phyloP scores from a whole-genome alignment of 2,888 invertebrate genomes.

The Bedellia somnulentella region DNA sequence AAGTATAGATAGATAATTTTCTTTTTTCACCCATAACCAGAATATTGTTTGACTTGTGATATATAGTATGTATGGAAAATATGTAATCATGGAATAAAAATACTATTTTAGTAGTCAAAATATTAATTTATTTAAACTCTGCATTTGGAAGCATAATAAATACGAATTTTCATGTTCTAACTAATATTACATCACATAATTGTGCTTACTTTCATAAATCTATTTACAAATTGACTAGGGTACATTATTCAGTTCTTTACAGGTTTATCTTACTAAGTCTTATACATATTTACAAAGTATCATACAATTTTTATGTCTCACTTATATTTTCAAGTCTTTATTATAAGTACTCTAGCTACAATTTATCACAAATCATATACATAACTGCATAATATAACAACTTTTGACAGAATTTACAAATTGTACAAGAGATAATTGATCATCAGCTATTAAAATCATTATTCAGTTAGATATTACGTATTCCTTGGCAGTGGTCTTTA shows the following conservation, averaged over 20 bases:
- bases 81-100: too few relatives aligned
- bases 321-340: slow-evolving; percentile 21
- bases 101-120: slow-evolving; percentile 37
- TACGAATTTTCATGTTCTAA: slow-evolving; percentile 51
- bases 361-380: slow-evolving; percentile 60
- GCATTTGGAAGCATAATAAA: slow-evolving; percentile 60
- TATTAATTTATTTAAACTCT: slow-evolving; percentile 57
- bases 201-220: slow-evolving; percentile 30
- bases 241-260: slow-evolving; percentile 60
- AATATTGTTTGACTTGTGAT: too few relatives aligned
- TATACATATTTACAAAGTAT: slow-evolving; percentile 1
- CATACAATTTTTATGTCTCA: slow-evolving; percentile 15
- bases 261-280: slow-evolving; percentile 15
- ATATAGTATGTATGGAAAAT: too few relatives aligned
- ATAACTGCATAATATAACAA: too few relatives aligned
- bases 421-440: too few relatives aligned
- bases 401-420: too few relatives aligned
- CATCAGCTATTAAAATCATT: too few relatives aligned
- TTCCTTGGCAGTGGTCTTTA: too few relatives aligned
- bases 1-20: too few relatives aligned
- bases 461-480: too few relatives aligned
- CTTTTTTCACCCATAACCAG: too few relatives aligned
- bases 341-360: slow-evolving; percentile 49
- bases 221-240: slow-evolving; percentile 62
- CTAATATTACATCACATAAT: slow-evolving; percentile 58